Evolutionary conservation across 2,888 invertebrate species (phyloP).

Genomic region (Phyllotreta striolata): DNA sequence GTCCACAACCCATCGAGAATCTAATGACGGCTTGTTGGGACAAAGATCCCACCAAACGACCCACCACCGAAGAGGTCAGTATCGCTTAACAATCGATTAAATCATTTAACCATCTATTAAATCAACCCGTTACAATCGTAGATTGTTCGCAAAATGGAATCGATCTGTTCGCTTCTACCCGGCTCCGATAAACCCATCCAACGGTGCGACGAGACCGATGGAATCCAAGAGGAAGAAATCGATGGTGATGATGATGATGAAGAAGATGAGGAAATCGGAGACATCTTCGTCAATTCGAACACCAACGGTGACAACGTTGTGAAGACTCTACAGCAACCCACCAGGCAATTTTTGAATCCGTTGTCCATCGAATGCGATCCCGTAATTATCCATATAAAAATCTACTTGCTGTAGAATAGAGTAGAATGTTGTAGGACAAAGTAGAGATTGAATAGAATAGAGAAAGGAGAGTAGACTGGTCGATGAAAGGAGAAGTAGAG

Average conservation of each 20-base stretch:
- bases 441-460: no score
- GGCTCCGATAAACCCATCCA: slow-evolving; percentile 68
- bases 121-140: no score
- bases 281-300: slow-evolving; percentile 38
- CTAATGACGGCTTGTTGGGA: slow-evolving; percentile 95
- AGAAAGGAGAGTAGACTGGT: no score
- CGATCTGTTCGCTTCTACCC: slow-evolving; percentile 69
- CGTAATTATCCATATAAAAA: no score
- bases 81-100: no score
- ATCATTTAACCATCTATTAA: no score
- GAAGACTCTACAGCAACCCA: slow-evolving; percentile 55
- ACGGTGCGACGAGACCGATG: slow-evolving; percentile 59
- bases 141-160: slow-evolving; percentile 53
- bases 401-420: no score
- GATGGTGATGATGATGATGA: slow-evolving; percentile 41
- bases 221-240: slow-evolving; percentile 48
- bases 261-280: slow-evolving; percentile 38
- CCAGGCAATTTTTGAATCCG: slow-evolving; percentile 47
- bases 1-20: slow-evolving; percentile 86
- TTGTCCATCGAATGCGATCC: slow-evolving; percentile 74
- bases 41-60: slow-evolving; percentile 81
- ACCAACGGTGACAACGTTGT: slow-evolving; percentile 46
- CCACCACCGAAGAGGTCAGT: slow-evolving; percentile 85
- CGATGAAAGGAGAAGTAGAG: no score
- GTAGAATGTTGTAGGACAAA: no score